phyloP scores from a whole-genome alignment of 2,888 invertebrate genomes.

The Trachelus troglodyta region DNA sequence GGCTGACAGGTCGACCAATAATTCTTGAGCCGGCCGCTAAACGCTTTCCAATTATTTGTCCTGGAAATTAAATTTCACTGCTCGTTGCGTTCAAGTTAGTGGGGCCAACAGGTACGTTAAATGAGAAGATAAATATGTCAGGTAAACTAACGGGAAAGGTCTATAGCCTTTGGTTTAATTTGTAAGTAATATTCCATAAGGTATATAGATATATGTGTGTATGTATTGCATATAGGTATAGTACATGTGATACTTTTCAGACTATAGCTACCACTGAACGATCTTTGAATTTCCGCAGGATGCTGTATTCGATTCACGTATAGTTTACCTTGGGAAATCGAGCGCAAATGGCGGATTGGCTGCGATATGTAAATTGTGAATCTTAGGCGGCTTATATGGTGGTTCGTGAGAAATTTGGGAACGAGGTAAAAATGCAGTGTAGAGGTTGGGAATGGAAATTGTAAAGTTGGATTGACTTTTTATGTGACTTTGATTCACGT shows the following conservation, averaged over 20 bases:
- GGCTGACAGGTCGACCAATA: conserved; percentile 33
- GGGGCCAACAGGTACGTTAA: not conserved
- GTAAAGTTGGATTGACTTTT: not conserved
- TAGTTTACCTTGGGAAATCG: not conserved
- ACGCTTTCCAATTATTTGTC: conserved; percentile 42
- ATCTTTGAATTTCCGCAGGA: not conserved
- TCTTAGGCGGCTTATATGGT: not conserved
- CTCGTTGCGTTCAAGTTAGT: conserved; percentile 12
- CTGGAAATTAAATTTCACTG: conserved; percentile 19
- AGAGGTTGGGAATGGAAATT: not conserved
- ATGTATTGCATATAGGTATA: too few relatives aligned
- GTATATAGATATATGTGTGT: too few relatives aligned
- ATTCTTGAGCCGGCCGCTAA: conserved; percentile 46
- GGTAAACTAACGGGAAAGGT: not conserved
- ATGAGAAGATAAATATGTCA: not conserved
- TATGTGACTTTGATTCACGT: not conserved
- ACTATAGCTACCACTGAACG: not conserved
- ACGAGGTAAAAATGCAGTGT: not conserved
- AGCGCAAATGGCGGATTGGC: not conserved
- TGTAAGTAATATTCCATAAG: not conserved
- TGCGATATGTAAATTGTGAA: not conserved
- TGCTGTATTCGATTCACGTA: not conserved
- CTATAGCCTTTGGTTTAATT: not conserved
- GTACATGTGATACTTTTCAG: not conserved
- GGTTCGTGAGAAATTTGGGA: not conserved